These are phyloP conservation scores for Nasalis larvatus DNA, from an alignment of 2,113 vertebrate species.

Conservation along the genomic window DNA sequence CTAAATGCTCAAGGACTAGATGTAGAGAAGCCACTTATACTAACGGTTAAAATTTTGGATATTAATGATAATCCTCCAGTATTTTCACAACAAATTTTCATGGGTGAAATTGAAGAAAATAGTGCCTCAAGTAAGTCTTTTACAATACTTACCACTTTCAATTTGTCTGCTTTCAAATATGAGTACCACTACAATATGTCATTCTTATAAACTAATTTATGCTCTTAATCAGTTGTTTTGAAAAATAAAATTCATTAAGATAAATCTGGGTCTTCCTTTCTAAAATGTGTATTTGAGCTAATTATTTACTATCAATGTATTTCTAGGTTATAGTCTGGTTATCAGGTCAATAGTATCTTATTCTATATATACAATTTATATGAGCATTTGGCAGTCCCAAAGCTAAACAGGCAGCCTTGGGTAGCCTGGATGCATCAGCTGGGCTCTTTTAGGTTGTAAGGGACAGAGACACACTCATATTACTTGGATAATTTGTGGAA, in stretches of 20 bases:
- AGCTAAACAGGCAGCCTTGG: background rate
- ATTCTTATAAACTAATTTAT: conserved; percentile 25
- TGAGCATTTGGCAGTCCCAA: background rate
- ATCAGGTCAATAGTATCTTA: background rate
- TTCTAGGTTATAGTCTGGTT: background rate
- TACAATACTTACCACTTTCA: background rate
- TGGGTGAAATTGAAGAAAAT: conserved; percentile 85
- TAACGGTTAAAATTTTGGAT: conserved; percentile 87
- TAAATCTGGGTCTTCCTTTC: background rate
- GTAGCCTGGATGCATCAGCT: background rate
- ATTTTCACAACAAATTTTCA: conserved; percentile 82
- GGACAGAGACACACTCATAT: background rate
- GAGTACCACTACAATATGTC: background rate
- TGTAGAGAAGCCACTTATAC: conserved; percentile 83
- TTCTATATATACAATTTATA: background rate
- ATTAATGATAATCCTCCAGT: conserved; percentile 87
- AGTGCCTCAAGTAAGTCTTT: conserved; percentile 85
- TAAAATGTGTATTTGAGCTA: background rate
- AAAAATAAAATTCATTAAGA: background rate
- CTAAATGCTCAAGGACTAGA: conserved; percentile 75
- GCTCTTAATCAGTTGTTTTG: background rate
- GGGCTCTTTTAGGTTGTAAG: background rate
- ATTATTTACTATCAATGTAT: background rate
- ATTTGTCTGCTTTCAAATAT: background rate
- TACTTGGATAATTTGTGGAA: background rate